Evolutionary conservation across 2,113 vertebrate genomes (phyloP), one percentile per base, ranked within the genome.

Genomic region (Stigmatopora argus): DNA sequence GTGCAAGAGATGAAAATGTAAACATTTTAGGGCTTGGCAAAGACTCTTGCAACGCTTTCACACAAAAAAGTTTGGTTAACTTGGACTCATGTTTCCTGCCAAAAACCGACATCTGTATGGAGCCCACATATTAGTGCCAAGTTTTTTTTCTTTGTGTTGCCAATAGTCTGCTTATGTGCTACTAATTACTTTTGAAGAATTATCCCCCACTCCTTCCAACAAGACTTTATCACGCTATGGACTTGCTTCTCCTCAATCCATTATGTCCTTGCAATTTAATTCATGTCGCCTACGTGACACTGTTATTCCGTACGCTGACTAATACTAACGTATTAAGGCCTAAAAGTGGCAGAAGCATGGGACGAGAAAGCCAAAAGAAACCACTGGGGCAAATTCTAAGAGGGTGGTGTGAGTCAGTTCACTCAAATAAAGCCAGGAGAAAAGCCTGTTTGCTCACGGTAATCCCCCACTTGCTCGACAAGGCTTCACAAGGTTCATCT

Each of bases 361-460:
- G 55, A 57, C 79, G 70, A 79, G 67, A 69, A 81, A 67, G 62
- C 71, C 80, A 31, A 86, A 74, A 82, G 70, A 82, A 83, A 85
- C 66, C 70, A 85, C 83, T 85, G 26, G 87, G 83, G 87, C 83
- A 87, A 86, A 62, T 75, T 85, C 87, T 85, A 83, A 77, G 78
- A 79, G 78, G 82, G 82, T 78, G 78, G 79, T 13, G 80, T 87
- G 83, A 88, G 87, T 87, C 84, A 85, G 85, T 89, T 89, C 81
- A 83, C 84, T 91, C 88, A 87, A 89, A 85, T 82, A 90, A 85
- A 87, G 81, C 73, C 19, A 13, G 69, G 77, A 85, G 76, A 83
- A 83, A 84, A 85, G 75, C 75, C 69, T 88, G 87, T 89, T 89
- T 90, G 82, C 86, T 87, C 87, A 80, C 70, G 85, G 83, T 88